phyloP scores from a whole-genome alignment of 2,797 vertebrate species.

The Centropyge bicolor region DNA sequence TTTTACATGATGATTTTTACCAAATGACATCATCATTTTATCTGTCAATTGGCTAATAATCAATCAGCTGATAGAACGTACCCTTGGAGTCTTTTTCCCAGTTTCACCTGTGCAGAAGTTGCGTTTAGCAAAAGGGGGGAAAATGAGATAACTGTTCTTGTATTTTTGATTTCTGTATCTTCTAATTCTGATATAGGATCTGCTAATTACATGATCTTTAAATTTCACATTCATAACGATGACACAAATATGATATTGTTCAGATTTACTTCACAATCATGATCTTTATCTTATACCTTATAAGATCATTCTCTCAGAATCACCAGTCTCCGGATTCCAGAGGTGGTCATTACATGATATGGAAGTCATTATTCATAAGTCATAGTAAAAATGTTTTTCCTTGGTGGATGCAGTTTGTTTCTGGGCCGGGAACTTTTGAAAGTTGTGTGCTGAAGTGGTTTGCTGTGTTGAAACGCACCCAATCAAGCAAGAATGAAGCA shows the following conservation, averaged over 20 bases:
- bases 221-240: background rate
- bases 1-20: background rate
- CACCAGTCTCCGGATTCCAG: slow-evolving; percentile 3
- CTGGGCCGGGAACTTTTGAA: background rate
- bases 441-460: slow-evolving; percentile 6
- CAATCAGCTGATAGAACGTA: background rate
- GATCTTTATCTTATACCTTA: background rate
- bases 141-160: background rate
- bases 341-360: slow-evolving; percentile 26
- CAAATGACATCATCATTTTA: background rate
- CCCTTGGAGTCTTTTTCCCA: background rate
- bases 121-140: background rate
- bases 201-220: background rate
- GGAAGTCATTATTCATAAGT: slow-evolving; percentile 14
- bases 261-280: background rate
- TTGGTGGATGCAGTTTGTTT: slow-evolving; percentile 19
- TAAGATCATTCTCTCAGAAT: background rate
- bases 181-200: background rate
- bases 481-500: background rate
- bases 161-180: background rate
- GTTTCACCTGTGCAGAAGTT: background rate
- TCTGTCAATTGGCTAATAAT: background rate
- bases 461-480: slow-evolving; percentile 15
- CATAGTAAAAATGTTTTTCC: slow-evolving; percentile 23
- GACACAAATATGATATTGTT: background rate